Evolutionary conservation across 2,113 vertebrate species (phyloP).

Genomic region (Malurus alboscapulatus): DNA sequence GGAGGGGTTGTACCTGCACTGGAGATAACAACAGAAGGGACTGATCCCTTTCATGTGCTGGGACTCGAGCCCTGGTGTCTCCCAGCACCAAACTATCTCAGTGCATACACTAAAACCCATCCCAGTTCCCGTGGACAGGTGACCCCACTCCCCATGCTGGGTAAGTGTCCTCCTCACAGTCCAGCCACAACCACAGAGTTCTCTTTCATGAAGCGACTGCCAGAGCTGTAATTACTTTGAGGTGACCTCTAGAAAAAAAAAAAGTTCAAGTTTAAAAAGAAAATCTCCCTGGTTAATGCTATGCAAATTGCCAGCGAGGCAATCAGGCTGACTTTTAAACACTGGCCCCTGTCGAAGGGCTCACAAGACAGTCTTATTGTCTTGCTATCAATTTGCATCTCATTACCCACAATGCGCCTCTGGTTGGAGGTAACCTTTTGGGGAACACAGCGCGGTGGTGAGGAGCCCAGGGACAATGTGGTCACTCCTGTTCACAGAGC

Average conservation of each 20-base stretch:
- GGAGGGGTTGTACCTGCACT: not conserved
- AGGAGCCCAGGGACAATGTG: not conserved
- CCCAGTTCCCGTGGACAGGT: not conserved
- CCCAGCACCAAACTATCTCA: not conserved
- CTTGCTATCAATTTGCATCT: conserved; percentile 82
- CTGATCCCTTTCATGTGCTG: not conserved
- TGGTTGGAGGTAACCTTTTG: conserved; percentile 63
- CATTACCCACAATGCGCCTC: conserved; percentile 74
- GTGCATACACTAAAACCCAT: not conserved
- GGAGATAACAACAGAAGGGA: not conserved
- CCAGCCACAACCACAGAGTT: not conserved
- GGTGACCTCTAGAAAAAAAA: conserved; percentile 74
- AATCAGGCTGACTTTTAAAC: conserved; percentile 82
- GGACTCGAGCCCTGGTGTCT: not conserved
- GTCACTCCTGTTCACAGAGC: not conserved
- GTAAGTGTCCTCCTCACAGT: conserved; percentile 24
- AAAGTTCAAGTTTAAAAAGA: conserved; percentile 69
- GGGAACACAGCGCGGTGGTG: accelerated
- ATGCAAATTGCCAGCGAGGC: conserved; percentile 81
- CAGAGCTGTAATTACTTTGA: conserved; percentile 68
- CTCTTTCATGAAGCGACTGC: conserved; percentile 27
- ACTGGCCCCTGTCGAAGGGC: conserved; percentile 67
- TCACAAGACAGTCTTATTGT: conserved; percentile 77
- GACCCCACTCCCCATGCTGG: not conserved
- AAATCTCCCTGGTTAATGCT: conserved; percentile 75